Evolutionary conservation across 2,797 vertebrate genomes (phyloP).

Genomic region (Heteromormyrus szaboi): DNA sequence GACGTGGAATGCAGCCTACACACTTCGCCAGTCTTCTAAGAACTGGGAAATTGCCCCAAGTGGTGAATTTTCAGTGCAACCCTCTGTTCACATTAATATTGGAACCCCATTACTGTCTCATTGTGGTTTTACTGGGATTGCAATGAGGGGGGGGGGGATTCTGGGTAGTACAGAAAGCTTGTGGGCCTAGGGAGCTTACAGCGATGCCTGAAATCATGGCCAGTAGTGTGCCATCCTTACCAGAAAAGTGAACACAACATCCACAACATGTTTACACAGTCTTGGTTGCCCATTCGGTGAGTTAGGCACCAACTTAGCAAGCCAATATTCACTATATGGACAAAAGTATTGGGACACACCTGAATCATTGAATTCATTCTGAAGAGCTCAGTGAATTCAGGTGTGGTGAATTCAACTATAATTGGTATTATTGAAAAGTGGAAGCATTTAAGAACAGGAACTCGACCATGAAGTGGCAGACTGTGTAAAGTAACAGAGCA

Average conservation of each 20-base stretch:
- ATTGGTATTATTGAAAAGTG: not conserved
- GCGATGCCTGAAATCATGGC: not conserved
- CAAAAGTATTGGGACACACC: not conserved
- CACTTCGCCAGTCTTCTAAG: conserved; percentile 4
- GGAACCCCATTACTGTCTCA: not conserved
- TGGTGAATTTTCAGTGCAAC: not conserved
- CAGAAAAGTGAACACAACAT: not conserved
- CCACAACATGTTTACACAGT: not conserved
- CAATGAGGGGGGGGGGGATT: not conserved
- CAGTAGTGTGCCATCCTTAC: not conserved
- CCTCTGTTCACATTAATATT: not conserved
- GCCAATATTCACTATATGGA: not conserved
- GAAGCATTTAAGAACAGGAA: not conserved
- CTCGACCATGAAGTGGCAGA: not conserved
- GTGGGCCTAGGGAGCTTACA: not conserved
- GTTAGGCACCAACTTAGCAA: not conserved
- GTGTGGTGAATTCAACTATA: not conserved
- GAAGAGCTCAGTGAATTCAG: not conserved
- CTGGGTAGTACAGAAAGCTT: not conserved
- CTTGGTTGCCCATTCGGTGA: not conserved
- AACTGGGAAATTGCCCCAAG: not conserved
- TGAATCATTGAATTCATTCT: not conserved
- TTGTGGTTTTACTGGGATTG: not conserved
- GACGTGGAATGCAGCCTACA: conserved; percentile 8
- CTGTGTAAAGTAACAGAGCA: not conserved